Evolutionary conservation across 2,888 invertebrate species (phyloP), one percentile per base, ranked within the genome.

Genomic region (Salpingus planirostris): DNA sequence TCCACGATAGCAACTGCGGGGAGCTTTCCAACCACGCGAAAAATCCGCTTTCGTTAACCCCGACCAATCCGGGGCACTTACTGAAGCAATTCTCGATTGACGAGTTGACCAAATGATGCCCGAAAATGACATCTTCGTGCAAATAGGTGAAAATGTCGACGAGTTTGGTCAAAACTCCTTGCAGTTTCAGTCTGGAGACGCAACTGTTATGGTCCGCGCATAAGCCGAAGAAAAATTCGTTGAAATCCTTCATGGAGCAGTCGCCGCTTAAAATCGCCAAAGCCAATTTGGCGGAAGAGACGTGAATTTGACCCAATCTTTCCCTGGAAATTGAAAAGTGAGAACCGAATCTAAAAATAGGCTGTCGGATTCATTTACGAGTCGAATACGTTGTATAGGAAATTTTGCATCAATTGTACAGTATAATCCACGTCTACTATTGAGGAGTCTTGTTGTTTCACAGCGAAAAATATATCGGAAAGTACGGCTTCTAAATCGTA

Each of bases 201-300:
- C 80, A 83, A 21, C 80, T 78, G 54, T 84, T 84, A 51, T 84
- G 80, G 58, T 85, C 83, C 1, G 80, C 74, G 49, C 80, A 70
- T 47, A 80, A 76, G 47, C 73, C 71, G 54, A 82, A 83, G 27
- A 86, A 65, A 28, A 78, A 83, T 37, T 71, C 68, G 67, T 74
- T 71, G 44, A 74, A 67, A 38, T 83, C 80, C 27, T 70, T 62
- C 7, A 79, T 65, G 11, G 74, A 69, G 24, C 78, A 77, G 44
- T 72, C 72, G n/a, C n/a, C n/a, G 47, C 81, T 78, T 33, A 87
- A 64, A 4, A 82, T 59, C 26, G 76, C 74, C 28, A 87, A 63
- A 1, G 76, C 67, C 0, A 80, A 69, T 65, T 84, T 85, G 1
- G 78, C 73, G 34, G 80, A 76, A 31, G 79, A 59, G 1, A 83